Percentiles rank a stretch among this genome's conserved stretches.
Evolutionary conservation across 2,888 invertebrate species (phyloP).

Genomic region (Scotopteryx bipunctaria): DNA sequence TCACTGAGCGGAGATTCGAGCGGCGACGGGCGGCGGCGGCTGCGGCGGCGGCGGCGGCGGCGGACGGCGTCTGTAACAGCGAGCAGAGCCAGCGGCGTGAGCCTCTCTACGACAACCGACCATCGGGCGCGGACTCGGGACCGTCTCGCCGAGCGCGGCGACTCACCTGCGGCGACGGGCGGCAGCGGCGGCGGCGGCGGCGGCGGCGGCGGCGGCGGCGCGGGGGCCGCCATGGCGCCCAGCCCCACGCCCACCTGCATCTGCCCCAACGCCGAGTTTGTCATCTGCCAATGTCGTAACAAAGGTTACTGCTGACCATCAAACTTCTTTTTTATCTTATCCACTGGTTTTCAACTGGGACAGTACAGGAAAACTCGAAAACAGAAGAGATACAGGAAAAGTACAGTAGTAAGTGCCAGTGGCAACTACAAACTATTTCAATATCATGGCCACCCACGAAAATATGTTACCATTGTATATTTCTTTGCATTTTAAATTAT

Average conservation of each 20-base stretch:
- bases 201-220: constrained; percentile 26
- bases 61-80: constrained; percentile 44
- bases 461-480: too few relatives aligned
- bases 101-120: constrained; percentile 23
- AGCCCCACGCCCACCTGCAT: constrained; percentile 33
- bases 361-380: too few relatives aligned
- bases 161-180: constrained; percentile 20
- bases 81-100: constrained; percentile 45
- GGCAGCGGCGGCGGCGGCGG: constrained; percentile 21
- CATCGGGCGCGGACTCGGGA: constrained; percentile 11
- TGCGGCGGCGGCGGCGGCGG: constrained; percentile 32
- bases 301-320: too few relatives aligned
- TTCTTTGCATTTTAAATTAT: too few relatives aligned
- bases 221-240: constrained; percentile 35
- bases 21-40: constrained; percentile 43
- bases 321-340: too few relatives aligned
- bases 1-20: constrained; percentile 72
- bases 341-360: too few relatives aligned
- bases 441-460: too few relatives aligned
- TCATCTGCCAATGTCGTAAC: too few relatives aligned
- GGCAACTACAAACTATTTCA: too few relatives aligned
- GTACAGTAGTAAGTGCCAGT: too few relatives aligned
- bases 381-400: too few relatives aligned
- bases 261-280: constrained; percentile 32
- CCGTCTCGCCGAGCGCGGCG: constrained; percentile 12